Evolutionary conservation across 2,113 vertebrate genomes (phyloP), one percentile per base, ranked within the genome.

Genomic region (Microcebus tavaratra): DNA sequence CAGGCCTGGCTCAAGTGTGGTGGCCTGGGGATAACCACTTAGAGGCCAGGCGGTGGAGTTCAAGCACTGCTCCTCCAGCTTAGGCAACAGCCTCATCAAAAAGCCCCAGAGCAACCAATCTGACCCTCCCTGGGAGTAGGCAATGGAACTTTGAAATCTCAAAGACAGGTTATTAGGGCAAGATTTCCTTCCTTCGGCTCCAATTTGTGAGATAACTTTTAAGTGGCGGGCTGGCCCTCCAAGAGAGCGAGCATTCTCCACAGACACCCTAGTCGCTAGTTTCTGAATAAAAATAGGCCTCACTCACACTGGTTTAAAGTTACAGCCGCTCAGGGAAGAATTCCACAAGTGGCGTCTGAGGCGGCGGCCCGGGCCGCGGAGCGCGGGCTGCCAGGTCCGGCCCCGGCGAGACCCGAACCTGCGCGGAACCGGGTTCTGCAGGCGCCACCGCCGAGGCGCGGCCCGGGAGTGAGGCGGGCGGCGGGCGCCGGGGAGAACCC

Each of bases 261-360:
- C 70, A 0, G 25, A 23, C n/a, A 34, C 88, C 61, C 59, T 0
- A 23, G 14, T 0, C 5, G 45, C 95, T 8, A 68, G 25, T 42
- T 96, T 57, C 96, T 8, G 13, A 39, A 20, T n/a, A n/a, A n/a
- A n/a, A n/a, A n/a, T 0, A 96, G 97, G 97, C 91, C 95, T 75
- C n/a, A 20, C 81, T 67, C 55, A 0, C 7, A 15, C 61, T 45
- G 65, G 57, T 34, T 50, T 75, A 39, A 82, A 96, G 87, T 96
- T 96, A 18, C 93, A 31, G 88, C 87, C 1, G 76, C 85, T 29
- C 20, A 20, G 18, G 70, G 15, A 39, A 55, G 88, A 70, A 82
- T 59, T 85, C 84, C 79, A 53, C 92, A 85, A 92, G 96, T 81
- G 84, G 81, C 73, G 18, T 25, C 36, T 0, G 39, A 27, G 61